These are phyloP conservation scores for Noctua pronuba DNA, from an alignment of 2,888 invertebrate species.

Conservation along the genomic window DNA sequence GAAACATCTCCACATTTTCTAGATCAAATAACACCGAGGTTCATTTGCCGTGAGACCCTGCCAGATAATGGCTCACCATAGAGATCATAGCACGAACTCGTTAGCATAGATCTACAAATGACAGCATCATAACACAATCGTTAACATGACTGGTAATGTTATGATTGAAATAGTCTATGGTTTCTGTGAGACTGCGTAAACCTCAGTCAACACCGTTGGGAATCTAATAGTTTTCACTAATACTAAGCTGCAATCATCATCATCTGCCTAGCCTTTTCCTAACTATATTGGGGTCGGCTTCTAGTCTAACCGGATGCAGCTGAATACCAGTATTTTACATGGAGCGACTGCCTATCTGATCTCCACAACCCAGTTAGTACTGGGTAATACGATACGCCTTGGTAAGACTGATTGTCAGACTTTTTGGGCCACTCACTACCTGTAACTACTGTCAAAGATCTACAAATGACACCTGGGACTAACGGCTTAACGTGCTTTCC, in stretches of 20 bases:
- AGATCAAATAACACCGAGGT: slow-evolving; percentile 27
- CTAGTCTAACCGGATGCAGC: no score
- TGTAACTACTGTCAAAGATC: no score
- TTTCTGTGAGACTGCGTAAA: not conserved
- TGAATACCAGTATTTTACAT: no score
- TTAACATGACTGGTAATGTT: slow-evolving; percentile 30
- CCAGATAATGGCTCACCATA: slow-evolving; percentile 20
- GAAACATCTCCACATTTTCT: slow-evolving; percentile 38
- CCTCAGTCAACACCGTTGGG: not conserved
- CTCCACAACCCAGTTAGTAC: no score
- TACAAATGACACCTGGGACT: no score
- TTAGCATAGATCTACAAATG: slow-evolving; percentile 55
- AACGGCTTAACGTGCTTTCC: no score
- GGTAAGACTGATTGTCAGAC: no score
- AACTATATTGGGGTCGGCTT: no score
- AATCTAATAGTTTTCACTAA: not conserved
- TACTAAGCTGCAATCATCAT: not conserved
- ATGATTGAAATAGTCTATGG: slow-evolving; percentile 13
- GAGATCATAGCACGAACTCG: slow-evolving; percentile 2
- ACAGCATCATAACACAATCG: slow-evolving; percentile 29
- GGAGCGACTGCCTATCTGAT: no score
- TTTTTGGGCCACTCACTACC: no score
- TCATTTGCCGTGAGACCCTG: slow-evolving; percentile 26
- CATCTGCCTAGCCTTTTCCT: no score
- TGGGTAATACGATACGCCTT: no score